These are phyloP conservation scores for Microplitis demolitor DNA, from an alignment of 1,140 invertebrate species.

Conservation along the genomic window DNA sequence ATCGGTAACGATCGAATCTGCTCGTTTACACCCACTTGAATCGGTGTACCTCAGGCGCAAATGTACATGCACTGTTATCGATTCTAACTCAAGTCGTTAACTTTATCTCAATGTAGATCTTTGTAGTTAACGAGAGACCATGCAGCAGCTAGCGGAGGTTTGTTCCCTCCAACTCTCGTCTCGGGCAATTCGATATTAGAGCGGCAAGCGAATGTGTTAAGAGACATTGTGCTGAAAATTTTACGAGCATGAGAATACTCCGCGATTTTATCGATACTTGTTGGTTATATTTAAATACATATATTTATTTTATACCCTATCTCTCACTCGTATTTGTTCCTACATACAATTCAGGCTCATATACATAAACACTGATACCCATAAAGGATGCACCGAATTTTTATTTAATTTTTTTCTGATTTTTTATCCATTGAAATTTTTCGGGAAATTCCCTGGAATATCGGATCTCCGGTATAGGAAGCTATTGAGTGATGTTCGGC, in stretches of 20 bases:
- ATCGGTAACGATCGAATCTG: constrained; percentile 7
- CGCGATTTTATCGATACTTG: not conserved
- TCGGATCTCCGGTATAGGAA: too few relatives aligned
- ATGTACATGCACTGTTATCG: constrained; percentile 11
- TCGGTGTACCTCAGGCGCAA: constrained; percentile 18
- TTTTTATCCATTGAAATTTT: too few relatives aligned
- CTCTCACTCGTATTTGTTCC: not conserved
- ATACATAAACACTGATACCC: too few relatives aligned
- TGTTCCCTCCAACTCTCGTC: too few relatives aligned
- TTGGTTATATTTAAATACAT: not conserved
- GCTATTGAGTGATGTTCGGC: too few relatives aligned
- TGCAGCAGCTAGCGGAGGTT: not conserved
- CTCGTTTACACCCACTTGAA: constrained; percentile 20
- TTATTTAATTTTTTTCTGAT: too few relatives aligned
- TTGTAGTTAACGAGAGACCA: constrained; percentile 13
- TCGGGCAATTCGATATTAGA: not conserved
- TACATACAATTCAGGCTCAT: too few relatives aligned
- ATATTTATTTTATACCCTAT: not conserved
- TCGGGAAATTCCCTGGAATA: too few relatives aligned
- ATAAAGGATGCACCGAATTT: too few relatives aligned
- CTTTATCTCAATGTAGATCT: constrained; percentile 14
- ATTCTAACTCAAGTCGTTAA: constrained; percentile 18
- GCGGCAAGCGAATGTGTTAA: too few relatives aligned
- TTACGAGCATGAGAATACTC: not conserved
- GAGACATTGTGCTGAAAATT: too few relatives aligned